phyloP scores from a whole-genome alignment of 2,113 vertebrate genomes.

The Campylomormyrus numenius region DNA sequence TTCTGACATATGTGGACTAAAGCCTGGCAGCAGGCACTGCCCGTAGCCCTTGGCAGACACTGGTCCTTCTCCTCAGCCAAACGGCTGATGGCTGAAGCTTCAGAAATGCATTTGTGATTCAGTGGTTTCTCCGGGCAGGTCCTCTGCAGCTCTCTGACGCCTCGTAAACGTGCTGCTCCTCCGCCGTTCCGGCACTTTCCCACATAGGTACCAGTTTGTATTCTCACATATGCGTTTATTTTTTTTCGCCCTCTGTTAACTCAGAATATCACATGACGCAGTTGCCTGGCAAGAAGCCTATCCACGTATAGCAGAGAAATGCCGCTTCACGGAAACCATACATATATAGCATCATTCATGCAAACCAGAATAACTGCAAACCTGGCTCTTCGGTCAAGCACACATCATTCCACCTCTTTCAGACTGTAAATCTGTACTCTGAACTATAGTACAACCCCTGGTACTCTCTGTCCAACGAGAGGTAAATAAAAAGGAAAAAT shows the following conservation, averaged over 20 bases:
- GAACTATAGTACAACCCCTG: not conserved
- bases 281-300: not conserved
- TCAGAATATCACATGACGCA: not conserved
- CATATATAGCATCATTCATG: not conserved
- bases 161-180: not conserved
- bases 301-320: constrained; percentile 3
- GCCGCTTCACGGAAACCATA: not conserved
- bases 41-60: not conserved
- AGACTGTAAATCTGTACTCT: not conserved
- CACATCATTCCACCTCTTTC: not conserved
- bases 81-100: not conserved
- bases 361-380: not conserved
- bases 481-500: not conserved
- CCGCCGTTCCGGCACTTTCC: not conserved
- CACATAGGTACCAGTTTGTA: constrained; percentile 1
- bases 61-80: not conserved
- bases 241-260: not conserved
- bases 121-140: not conserved
- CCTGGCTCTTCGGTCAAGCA: not conserved
- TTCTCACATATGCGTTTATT: not conserved
- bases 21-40: constrained; percentile 1
- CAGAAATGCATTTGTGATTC: not conserved
- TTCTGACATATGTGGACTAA: not conserved
- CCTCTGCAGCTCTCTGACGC: not conserved
- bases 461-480: not conserved